These are phyloP conservation scores for Gastrophysa polygoni DNA, from an alignment of 2,888 invertebrate genomes.

Conservation along the genomic window DNA sequence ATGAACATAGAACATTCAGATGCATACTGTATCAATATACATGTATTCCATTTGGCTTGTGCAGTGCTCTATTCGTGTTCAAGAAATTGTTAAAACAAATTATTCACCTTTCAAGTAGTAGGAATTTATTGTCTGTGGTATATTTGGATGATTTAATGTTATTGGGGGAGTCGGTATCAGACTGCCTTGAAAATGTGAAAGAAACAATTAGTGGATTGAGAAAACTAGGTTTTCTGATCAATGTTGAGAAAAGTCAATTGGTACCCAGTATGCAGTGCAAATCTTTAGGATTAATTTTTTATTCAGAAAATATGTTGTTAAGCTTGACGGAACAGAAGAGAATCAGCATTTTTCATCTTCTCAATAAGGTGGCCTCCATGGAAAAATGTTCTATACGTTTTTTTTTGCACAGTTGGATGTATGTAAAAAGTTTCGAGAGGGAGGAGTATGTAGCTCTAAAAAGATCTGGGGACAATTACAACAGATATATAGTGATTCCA, in stretches of 20 bases:
- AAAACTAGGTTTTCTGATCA: constrained; percentile 31
- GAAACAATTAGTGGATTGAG: constrained; percentile 7
- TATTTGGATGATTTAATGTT: constrained; percentile 31
- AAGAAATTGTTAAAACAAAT: constrained; percentile 32
- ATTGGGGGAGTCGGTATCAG: constrained; percentile 14
- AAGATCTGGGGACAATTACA: constrained; percentile 13
- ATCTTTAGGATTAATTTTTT: constrained; percentile 25
- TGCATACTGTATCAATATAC: too few species aligned
- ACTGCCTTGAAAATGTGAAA: constrained; percentile 11
- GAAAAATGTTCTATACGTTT: constrained; percentile 32
- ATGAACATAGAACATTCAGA: too few species aligned
- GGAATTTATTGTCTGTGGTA: constrained; percentile 26
- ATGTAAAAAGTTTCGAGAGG: constrained; percentile 27
- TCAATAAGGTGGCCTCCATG: neutral
- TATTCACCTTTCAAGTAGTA: too few species aligned
- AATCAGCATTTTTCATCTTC: neutral
- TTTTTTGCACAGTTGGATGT: constrained; percentile 32
- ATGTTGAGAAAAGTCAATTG: constrained; percentile 23
- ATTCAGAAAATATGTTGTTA: constrained; percentile 22
- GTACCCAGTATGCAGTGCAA: constrained; percentile 14
- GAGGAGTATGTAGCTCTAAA: constrained; percentile 26
- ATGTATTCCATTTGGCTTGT: too few species aligned
- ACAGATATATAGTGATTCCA: constrained; percentile 20
- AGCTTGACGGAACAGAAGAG: constrained; percentile 19
- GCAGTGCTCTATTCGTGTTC: too few species aligned